A percentile compares a stretch with the other conserved stretches of the same genome.
Conservation (phyloP, 2,113 vertebrate genomes). For the Cinclus cinclus region DNA sequence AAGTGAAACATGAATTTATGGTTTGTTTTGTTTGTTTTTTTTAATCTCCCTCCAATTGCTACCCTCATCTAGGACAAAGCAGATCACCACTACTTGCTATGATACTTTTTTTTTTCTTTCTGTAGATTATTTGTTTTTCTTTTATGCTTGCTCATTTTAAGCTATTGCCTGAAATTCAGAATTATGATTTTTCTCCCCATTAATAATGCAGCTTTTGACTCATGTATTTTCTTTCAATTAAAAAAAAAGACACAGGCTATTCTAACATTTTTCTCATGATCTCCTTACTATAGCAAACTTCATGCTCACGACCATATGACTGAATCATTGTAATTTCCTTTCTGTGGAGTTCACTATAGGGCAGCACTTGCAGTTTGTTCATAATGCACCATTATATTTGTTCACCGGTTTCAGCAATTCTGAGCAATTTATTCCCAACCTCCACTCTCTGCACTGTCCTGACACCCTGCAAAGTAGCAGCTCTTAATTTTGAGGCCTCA, state of each 20-base stretch:
- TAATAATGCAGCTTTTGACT: background rate
- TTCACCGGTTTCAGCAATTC: conserved; percentile 16
- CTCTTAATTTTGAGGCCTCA: conserved; percentile 23
- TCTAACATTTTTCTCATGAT: background rate
- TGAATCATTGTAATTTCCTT: conserved; percentile 14
- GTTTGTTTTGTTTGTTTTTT: background rate
- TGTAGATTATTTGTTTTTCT: background rate
- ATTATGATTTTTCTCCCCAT: background rate
- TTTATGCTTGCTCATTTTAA: background rate
- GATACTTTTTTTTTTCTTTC: background rate
- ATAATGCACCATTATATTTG: background rate
- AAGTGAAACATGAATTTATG: background rate
- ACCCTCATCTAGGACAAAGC: background rate
- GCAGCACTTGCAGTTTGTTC: background rate
- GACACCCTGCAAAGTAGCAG: background rate
- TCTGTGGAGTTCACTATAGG: background rate
- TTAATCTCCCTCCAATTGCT: background rate
- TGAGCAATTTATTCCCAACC: background rate
- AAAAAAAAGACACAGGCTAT: background rate
- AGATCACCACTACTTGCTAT: background rate
- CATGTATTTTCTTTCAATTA: background rate
- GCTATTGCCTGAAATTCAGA: background rate
- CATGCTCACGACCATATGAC: background rate
- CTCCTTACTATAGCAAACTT: background rate
- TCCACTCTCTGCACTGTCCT: background rate